Evolutionary conservation across 2,797 vertebrate species (phyloP).

Genomic region (Trichosurus vulpecula): DNA sequence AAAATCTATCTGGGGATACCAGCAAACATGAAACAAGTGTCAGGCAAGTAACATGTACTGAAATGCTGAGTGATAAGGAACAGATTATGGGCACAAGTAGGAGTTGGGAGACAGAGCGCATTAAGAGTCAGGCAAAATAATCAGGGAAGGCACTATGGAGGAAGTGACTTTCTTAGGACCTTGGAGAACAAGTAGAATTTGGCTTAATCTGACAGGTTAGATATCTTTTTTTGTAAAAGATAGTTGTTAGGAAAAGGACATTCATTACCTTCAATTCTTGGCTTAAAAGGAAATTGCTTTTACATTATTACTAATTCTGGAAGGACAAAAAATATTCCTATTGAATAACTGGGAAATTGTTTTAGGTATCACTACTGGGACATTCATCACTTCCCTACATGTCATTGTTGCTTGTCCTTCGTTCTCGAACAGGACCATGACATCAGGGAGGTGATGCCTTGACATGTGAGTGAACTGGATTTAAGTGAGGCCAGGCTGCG

Average conservation of each 20-base stretch:
- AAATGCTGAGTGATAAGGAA: not conserved
- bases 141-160: not conserved
- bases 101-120: not conserved
- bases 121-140: not conserved
- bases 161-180: not conserved
- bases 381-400: not conserved
- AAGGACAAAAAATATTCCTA: not conserved
- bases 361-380: not conserved
- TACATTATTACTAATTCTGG: not conserved
- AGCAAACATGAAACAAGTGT: not conserved
- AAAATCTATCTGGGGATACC: not conserved
- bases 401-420: no score
- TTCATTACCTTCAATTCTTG: not conserved
- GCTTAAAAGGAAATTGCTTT: not conserved
- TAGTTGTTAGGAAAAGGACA: not conserved
- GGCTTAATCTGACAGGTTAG: not conserved
- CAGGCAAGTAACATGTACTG: not conserved
- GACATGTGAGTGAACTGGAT: no score
- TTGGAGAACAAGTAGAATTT: not conserved
- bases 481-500: no score
- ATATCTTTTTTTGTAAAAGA: not conserved
- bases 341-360: not conserved
- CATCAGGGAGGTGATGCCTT: no score
- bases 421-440: no score
- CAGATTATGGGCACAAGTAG: not conserved